Conservation (phyloP, 2,888 invertebrate species). For the Azorinus chamasolen region DNA sequence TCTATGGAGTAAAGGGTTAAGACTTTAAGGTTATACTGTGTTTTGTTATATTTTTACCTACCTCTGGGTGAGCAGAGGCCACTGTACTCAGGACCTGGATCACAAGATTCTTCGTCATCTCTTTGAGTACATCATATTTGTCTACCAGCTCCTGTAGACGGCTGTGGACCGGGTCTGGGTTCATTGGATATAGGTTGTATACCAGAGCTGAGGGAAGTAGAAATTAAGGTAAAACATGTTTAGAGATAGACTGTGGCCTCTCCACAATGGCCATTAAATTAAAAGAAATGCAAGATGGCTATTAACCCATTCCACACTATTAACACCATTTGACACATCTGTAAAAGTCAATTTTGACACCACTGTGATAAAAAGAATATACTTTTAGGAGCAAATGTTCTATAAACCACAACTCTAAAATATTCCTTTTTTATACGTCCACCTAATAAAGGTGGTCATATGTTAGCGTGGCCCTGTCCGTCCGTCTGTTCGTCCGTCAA, state of each 20-base stretch:
- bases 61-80: slow-evolving; percentile 67
- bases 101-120: slow-evolving; percentile 27
- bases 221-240: neutral
- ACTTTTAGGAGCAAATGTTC: too few species aligned
- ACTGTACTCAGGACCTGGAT: slow-evolving; percentile 56
- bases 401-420: too few species aligned
- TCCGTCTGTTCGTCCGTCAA: too few species aligned
- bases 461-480: too few species aligned
- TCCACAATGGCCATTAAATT: neutral
- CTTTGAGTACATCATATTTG: slow-evolving; percentile 48
- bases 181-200: slow-evolving; percentile 15
- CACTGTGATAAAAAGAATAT: too few species aligned
- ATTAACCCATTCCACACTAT: neutral
- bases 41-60: slow-evolving; percentile 32
- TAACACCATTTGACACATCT: too few species aligned
- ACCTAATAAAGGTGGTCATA: too few species aligned
- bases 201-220: slow-evolving; percentile 25
- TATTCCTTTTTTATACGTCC: too few species aligned
- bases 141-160: slow-evolving; percentile 43
- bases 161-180: slow-evolving; percentile 20
- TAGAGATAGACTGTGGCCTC: neutral
- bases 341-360: too few species aligned
- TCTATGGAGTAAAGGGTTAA: too few species aligned
- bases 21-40: too few species aligned
- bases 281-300: neutral